These are phyloP conservation scores for Caenorhabditis sp. DNA, from an alignment of 2,888 invertebrate species.

Conservation along the genomic window DNA sequence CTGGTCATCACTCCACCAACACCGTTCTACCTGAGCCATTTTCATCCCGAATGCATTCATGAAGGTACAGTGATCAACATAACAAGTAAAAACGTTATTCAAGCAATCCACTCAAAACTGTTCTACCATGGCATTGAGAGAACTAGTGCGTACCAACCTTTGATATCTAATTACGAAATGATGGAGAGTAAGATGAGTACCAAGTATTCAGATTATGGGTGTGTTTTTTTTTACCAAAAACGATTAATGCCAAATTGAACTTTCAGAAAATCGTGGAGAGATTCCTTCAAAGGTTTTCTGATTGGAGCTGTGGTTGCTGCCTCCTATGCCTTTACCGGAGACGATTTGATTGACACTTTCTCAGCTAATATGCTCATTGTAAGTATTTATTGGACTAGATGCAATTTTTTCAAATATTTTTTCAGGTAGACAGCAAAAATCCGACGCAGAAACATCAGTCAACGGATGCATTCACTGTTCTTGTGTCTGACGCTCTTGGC, in stretches of 20 bases:
- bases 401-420: too few species aligned
- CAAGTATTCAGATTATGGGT: conserved; percentile 44
- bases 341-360: conserved; percentile 82
- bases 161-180: conserved; percentile 49
- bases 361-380: conserved; percentile 78
- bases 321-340: conserved; percentile 81
- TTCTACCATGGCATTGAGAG: conserved; percentile 67
- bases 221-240: not conserved
- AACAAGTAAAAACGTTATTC: conserved; percentile 33
- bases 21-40: conserved; percentile 61
- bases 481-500: conserved; percentile 56
- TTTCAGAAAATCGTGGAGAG: conserved; percentile 54
- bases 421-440: conserved; percentile 26
- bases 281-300: conserved; percentile 75
- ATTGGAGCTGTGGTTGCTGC: conserved; percentile 79
- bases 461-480: conserved; percentile 47
- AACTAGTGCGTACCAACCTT: conserved; percentile 38
- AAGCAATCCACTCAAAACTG: conserved; percentile 60
- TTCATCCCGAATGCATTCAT: conserved; percentile 56
- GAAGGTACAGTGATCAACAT: conserved; percentile 33
- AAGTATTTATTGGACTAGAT: too few species aligned
- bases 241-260: not conserved
- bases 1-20: conserved; percentile 75
- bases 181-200: conserved; percentile 31
- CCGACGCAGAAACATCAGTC: conserved; percentile 29